A percentile compares a stretch with the other conserved stretches of the same genome.
Conservation (phyloP, 2,888 invertebrate species). For the Augochlorella aurata region DNA sequence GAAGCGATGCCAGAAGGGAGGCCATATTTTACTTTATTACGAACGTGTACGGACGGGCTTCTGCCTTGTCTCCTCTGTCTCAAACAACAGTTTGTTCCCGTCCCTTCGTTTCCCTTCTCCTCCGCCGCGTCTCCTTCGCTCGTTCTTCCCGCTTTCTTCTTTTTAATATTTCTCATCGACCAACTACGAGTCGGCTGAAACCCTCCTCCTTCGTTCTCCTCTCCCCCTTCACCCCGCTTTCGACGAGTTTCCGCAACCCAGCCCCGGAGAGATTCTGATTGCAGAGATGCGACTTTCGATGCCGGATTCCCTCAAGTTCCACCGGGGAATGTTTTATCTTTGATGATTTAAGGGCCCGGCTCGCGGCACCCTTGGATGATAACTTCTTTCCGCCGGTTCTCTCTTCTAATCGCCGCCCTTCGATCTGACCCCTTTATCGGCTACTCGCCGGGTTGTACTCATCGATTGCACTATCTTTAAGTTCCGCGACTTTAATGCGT, state of each 20-base stretch:
- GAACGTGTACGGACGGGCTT: slow-evolving; percentile 35
- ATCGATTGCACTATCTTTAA: too few species aligned
- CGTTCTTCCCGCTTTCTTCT: background rate
- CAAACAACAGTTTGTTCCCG: slow-evolving; percentile 38
- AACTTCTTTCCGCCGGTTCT: background rate
- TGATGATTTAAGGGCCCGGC: slow-evolving; percentile 23
- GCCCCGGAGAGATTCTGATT: slow-evolving; percentile 23
- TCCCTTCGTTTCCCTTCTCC: background rate
- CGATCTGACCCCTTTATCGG: too few species aligned
- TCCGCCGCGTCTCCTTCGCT: background rate
- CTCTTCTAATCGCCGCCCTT: too few species aligned
- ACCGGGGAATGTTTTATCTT: slow-evolving; percentile 21
- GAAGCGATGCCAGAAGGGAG: slow-evolving; percentile 47
- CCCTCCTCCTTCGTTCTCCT: background rate
- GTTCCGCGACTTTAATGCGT: too few species aligned
- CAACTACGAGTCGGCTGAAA: background rate
- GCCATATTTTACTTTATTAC: slow-evolving; percentile 51
- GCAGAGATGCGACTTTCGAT: slow-evolving; percentile 15
- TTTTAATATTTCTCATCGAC: slow-evolving; percentile 19
- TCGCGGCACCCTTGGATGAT: background rate
- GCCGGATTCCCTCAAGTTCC: background rate
- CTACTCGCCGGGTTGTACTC: too few species aligned
- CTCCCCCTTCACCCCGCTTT: too few species aligned
- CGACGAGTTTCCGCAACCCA: background rate
- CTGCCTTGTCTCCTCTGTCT: slow-evolving; percentile 5